Percentiles rank a stretch among this genome's conserved stretches.
Conservation (phyloP, 2,113 vertebrate genomes). For the Cottus gobio region DNA sequence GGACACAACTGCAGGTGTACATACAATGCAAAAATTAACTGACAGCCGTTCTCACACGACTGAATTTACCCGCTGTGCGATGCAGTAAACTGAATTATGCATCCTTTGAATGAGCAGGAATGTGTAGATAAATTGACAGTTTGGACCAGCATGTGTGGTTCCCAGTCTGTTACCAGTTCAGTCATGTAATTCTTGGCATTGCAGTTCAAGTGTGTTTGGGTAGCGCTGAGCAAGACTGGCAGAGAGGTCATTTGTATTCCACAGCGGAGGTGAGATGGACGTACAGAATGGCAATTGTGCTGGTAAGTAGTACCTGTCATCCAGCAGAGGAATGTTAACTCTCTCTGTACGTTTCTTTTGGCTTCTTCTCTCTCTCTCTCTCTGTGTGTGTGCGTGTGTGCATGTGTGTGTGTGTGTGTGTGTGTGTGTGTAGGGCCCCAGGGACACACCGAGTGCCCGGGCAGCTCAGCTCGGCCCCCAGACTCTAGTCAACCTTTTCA, state of each 20-base stretch:
- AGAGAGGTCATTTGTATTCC: constrained; percentile 64
- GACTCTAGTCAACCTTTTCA: constrained; percentile 93
- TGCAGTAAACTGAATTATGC: background rate
- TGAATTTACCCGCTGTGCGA: background rate
- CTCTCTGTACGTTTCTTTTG: background rate
- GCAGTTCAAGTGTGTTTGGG: constrained; percentile 56
- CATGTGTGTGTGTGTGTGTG: constrained; percentile 41
- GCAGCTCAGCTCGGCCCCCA: constrained; percentile 83
- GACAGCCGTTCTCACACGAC: background rate
- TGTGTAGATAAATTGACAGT: constrained; percentile 28
- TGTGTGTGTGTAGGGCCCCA: constrained; percentile 62
- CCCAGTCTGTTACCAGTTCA: constrained; percentile 45
- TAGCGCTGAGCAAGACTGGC: constrained; percentile 52
- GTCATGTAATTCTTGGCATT: constrained; percentile 51
- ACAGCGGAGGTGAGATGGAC: constrained; percentile 34
- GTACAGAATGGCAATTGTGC: constrained; percentile 61
- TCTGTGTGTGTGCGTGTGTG: constrained; percentile 15
- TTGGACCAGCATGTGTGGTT: constrained; percentile 39
- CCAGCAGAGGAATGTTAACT: constrained; percentile 51
- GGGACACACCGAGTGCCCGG: constrained; percentile 80
- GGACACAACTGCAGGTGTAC: background rate
- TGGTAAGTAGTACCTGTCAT: constrained; percentile 54
- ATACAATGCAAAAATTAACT: background rate
- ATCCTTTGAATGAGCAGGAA: background rate
- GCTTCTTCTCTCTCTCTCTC: no score